phyloP scores from a whole-genome alignment of 2,888 invertebrate genomes.

The Mayetiola destructor region DNA sequence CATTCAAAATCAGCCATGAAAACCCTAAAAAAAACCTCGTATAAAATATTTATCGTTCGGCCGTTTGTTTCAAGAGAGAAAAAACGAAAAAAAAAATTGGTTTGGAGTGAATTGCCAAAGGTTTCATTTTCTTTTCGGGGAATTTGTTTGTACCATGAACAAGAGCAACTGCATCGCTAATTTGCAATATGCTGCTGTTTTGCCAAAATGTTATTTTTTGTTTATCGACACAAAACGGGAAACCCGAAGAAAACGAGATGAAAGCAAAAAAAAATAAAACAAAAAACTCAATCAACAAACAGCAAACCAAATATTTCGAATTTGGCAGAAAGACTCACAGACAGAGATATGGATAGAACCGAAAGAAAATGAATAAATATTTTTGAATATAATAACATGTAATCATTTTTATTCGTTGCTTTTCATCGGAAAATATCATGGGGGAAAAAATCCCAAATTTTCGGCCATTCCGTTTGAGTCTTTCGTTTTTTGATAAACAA shows the following conservation, averaged over 20 bases:
- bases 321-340: background rate
- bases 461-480: background rate
- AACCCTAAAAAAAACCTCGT: too few species aligned
- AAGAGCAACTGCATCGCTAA: background rate
- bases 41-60: too few species aligned
- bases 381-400: background rate
- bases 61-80: too few species aligned
- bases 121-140: too few species aligned
- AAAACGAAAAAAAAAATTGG: too few species aligned
- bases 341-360: background rate
- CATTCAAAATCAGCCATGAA: too few species aligned
- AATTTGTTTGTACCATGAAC: too few species aligned
- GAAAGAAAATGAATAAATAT: background rate
- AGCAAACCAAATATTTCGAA: background rate
- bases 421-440: too few species aligned
- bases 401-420: conserved; percentile 4
- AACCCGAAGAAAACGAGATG: background rate
- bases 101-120: background rate
- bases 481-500: background rate
- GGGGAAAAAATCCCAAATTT: too few species aligned
- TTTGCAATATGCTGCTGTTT: background rate
- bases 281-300: background rate
- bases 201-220: background rate
- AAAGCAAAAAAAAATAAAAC: background rate
- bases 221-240: background rate